Base-by-base conservation (phyloP, 2,797 vertebrate genomes). In the Alca torda region DNA sequence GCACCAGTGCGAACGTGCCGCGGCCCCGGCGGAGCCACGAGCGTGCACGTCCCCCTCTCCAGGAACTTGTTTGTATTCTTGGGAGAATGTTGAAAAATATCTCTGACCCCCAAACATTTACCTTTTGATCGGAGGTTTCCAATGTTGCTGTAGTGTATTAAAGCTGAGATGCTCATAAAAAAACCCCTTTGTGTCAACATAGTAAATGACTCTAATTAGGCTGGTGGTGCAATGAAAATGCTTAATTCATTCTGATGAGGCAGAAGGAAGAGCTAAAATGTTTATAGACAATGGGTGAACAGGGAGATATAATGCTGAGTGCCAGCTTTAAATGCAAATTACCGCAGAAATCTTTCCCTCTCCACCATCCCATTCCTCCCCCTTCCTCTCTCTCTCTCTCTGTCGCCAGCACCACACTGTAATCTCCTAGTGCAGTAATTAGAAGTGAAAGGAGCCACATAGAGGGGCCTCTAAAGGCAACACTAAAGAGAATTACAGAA, bases 251-350 rank as follows among this genome's bases (percentile, higher is more conserved):
- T 97, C 96, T 97, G 96, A 97, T 97, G 97, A 97, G 96, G 96
- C 96, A 97, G 97, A 98, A 97, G 97, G 96, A 97, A 97, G 96
- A 97, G 97, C 95, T 98, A 97, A 97, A 97, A 97, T 98, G 97
- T 97, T 97, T 97, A 97, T 97, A 97, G 96, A 97, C 97, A 97
- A 97, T 97, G 97, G 96, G 97, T 97, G 97, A 97, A 97, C 93
- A 96, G 97, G 97, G 97, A 98, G 96, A 97, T 97, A 98, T 98
- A 97, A 97, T 97, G 97, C 97, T 96, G 97, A 97, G 95, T 96
- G 96, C 97, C 97, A 97, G 96, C 96, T 97, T 98, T 97, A 97
- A 97, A 98, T 97, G 97, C 97, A 98, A 98, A 97, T 97, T 95
- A 94, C 96, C 75, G 4, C 92, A 95, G 94, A 97, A 97, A 96